Base-by-base conservation (phyloP, 1,140 invertebrate species). In the Aphelenchoides fujianensis region DNA sequence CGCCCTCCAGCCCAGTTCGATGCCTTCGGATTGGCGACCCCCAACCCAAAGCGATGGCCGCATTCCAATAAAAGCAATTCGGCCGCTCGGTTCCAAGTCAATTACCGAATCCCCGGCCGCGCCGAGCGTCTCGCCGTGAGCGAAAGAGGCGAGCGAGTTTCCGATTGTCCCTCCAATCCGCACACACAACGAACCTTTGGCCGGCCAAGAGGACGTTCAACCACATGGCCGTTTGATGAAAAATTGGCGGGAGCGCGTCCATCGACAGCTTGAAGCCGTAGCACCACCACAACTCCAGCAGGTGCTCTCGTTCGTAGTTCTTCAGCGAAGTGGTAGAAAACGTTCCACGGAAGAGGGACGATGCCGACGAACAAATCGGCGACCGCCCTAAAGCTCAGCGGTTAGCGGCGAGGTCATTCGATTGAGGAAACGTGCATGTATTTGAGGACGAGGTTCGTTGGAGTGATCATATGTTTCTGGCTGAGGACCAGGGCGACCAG, bases 361-460 rank as follows among this genome's bases (percentile, higher is more conserved):
- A 83, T 54, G 28, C 82, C 82, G 3, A 83, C 82, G 35, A 78
- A 68, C 36, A 71, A 68, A 28, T 68, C 54, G 1, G 30, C 55
- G n/a, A 64, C 7, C 9, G 7, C 19, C 7, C 9, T 9, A 76
- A 12, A 82, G 76, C 32, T 82, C 81, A 31, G 81, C 81, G 36
- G 84, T 76, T 12, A n/a, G n/a, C n/a, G n/a, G n/a, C n/a, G n/a
- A n/a, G n/a, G n/a, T n/a, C n/a, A n/a, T n/a, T n/a, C n/a, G n/a
- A n/a, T n/a, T n/a, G n/a, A n/a, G n/a, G n/a, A n/a, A n/a, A n/a
- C n/a, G n/a, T 82, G 82, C 82, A 83, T 83, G 53, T 83, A 83
- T 41, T 81, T 83, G 2, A 83, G 69, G 5, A 83, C 82, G 27
- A 84, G 74, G 71, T 83, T 83, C 7, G 82, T 83, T n/a, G 82